Evolutionary conservation across 2,113 vertebrate genomes (phyloP).

Genomic region (Ailurus styani): DNA sequence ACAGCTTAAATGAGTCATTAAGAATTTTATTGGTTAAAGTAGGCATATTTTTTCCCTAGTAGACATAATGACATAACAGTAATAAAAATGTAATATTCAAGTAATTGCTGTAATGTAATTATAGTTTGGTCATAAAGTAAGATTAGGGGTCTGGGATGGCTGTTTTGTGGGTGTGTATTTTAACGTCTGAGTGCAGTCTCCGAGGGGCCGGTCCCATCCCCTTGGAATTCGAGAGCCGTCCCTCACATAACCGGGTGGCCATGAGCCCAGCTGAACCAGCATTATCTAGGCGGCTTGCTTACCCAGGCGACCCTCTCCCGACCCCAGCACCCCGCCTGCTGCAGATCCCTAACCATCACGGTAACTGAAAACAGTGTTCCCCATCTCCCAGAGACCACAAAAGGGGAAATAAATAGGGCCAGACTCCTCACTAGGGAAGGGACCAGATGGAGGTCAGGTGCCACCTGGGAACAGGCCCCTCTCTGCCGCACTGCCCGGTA

Average conservation of each 20-base stretch:
- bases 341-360: background rate
- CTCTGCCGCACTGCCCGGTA: accelerated
- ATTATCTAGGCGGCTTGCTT: background rate
- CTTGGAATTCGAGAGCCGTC: background rate
- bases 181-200: constrained; percentile 39
- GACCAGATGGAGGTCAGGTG: background rate
- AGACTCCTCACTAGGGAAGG: background rate
- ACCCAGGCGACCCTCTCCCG: background rate
- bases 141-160: constrained; percentile 71
- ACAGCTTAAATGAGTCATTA: constrained; percentile 68
- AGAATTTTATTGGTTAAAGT: constrained; percentile 71
- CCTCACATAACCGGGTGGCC: constrained; percentile 5
- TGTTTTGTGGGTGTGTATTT: constrained; percentile 53
- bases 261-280: constrained; percentile 36
- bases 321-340: background rate
- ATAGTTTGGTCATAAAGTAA: constrained; percentile 70
- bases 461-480: background rate
- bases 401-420: too few relatives aligned
- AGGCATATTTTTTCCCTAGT: constrained; percentile 67
- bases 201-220: background rate
- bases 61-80: constrained; percentile 73
- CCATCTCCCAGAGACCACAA: background rate
- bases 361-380: background rate
- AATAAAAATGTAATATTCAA: constrained; percentile 77
- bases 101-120: constrained; percentile 77